Conservation (phyloP, 2,888 invertebrate genomes). For the Polydrusus cervinus region DNA sequence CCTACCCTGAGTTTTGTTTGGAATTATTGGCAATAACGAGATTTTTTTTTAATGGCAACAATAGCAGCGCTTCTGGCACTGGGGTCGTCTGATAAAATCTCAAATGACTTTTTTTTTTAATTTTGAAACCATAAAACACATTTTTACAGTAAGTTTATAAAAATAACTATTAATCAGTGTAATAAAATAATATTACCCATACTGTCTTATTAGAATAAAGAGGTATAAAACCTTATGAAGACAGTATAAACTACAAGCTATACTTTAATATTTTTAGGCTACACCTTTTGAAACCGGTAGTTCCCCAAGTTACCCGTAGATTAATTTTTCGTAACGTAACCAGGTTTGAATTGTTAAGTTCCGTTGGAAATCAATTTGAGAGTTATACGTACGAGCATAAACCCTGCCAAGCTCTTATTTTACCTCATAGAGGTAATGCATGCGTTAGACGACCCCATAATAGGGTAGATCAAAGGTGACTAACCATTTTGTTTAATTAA, state of each 20-base stretch:
- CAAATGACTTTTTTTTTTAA: no score
- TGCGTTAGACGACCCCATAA: constrained; percentile 1
- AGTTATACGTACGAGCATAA: constrained; percentile 31
- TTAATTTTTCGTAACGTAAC: constrained; percentile 50
- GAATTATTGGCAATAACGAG: no score
- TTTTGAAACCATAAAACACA: no score
- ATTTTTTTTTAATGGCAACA: no score
- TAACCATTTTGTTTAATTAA: constrained; percentile 21
- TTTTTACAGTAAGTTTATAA: no score
- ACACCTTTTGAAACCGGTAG: constrained; percentile 40
- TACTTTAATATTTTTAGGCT: constrained; percentile 43
- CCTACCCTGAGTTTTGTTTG: no score
- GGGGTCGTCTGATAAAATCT: no score
- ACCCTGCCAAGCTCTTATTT: constrained; percentile 50
- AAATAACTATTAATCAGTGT: no score
- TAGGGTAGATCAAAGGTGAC: constrained; percentile 48
- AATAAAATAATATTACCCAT: no score
- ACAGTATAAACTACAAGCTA: background rate
- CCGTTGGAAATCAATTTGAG: constrained; percentile 46
- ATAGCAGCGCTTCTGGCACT: no score
- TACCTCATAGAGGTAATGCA: constrained; percentile 36
- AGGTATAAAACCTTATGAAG: background rate
- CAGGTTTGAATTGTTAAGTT: constrained; percentile 44
- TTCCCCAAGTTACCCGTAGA: constrained; percentile 45
- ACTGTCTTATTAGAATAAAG: background rate